Evolutionary conservation across 2,888 invertebrate species (phyloP), one percentile per base, ranked within the genome.

Genomic region (Parapristionchus giblindavisi): DNA sequence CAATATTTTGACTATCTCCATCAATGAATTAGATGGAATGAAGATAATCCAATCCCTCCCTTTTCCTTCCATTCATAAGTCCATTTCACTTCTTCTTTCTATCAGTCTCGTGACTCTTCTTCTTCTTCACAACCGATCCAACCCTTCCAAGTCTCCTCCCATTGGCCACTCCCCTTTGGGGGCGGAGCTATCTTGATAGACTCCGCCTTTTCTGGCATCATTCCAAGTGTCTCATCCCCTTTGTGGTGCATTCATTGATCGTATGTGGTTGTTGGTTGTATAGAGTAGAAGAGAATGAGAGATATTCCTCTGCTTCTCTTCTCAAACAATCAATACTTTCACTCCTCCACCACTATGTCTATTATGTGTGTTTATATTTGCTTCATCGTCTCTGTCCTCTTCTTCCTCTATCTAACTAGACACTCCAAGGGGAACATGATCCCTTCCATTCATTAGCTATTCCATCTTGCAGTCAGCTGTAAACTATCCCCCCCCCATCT

Each of bases 401-500:
- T 21, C 48, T 21, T 48, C 48, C 48, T 21, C 48, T 48, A 11
- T 14, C 48, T n/a, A n/a, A n/a, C n/a, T n/a, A n/a, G n/a, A n/a
- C n/a, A n/a, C n/a, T n/a, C n/a, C n/a, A n/a, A n/a, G n/a, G n/a
- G 48, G 48, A 48, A 48, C 21, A 48, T 48, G 48, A 48, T 48
- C 14, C 11, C 21, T 48, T 21, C 48, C 48, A 14, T 48, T 48
- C 48, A 48, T 11, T 14, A 48, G 48, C 11, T 11, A 48, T 21
- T 48, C 48, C 21, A 48, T 48, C 21, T 11, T 11, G 48, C 21
- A 48, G 2, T 61, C 61, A 61, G 36, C 61, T 61, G 61, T 61
- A 61, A 65, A 56, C 24, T 56, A 56, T 65, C 65, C 65, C 6
- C 29, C 34, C 29, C 32, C 24, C 66, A 24, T 66, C 63, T 40